These are phyloP conservation scores for Epistrophella euchroma DNA, from an alignment of 2,888 invertebrate genomes.

Conservation along the genomic window DNA sequence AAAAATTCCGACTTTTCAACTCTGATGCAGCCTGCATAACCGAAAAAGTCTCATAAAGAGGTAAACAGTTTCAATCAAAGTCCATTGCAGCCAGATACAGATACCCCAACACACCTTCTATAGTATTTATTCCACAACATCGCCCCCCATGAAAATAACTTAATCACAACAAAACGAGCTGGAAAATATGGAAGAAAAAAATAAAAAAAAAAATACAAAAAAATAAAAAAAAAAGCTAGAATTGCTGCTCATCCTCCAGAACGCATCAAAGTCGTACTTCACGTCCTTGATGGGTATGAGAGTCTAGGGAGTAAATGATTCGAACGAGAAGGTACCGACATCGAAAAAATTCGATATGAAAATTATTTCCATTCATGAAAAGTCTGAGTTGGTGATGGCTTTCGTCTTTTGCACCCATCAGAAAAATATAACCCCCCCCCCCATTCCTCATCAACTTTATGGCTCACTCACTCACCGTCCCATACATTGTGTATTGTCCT, in stretches of 20 bases:
- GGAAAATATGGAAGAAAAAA: constrained; percentile 21
- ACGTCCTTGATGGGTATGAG: constrained; percentile 40
- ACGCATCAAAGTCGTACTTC: constrained; percentile 26
- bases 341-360: constrained; percentile 71
- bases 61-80: constrained; percentile 64
- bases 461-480: constrained; percentile 22
- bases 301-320: neutral
- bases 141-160: constrained; percentile 61
- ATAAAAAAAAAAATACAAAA: constrained; percentile 12
- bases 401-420: constrained; percentile 38
- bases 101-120: constrained; percentile 54
- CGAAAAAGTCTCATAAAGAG: constrained; percentile 37
- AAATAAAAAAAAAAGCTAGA: constrained; percentile 16
- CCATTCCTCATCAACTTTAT: neutral
- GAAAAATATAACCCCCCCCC: neutral
- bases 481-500: constrained; percentile 66
- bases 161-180: constrained; percentile 42
- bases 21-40: neutral
- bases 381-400: constrained; percentile 64
- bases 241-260: constrained; percentile 35
- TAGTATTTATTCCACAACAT: constrained; percentile 69
- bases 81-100: constrained; percentile 43
- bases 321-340: constrained; percentile 48
- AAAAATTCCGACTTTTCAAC: constrained; percentile 9
- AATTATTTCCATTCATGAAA: constrained; percentile 71